Base-by-base conservation (phyloP, 2,888 invertebrate species). In the Melipona bicolor region DNA sequence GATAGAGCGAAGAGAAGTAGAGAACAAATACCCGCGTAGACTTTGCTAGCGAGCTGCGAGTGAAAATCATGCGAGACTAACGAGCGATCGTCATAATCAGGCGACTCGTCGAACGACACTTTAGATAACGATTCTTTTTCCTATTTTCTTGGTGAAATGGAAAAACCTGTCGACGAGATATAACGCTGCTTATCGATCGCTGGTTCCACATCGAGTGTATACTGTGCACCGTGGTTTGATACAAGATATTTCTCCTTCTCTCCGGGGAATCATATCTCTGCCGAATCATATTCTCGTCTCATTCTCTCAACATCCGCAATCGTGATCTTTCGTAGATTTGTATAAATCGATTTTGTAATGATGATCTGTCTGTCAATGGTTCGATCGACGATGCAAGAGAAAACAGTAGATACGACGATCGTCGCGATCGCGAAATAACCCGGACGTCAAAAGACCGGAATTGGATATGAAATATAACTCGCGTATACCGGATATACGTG, bases 271-370 rank as follows among this genome's bases (percentile, higher is more conserved):
- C 27, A 74, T 71, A 59, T 71, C 83, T 75, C 77, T 74, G 24
- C 68, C 32, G 32, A 62, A 84, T 79, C 87, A 80, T 88, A 80
- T 81, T 81, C 70, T 36, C 69, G 69, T 77, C 79, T 64, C 73
- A 4, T 50, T 76, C 68, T 54, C 43, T 56, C 49, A 61, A 32
- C 70, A 73, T 36, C 67, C 64, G 61, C 77, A 27, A 59, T 69
- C 77, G 76, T 54, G 72, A 65, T 15, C 24, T 61, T 74, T 70
- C 59, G 24, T 36, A 78, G 77, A 65, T 76, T 83, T 80, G 79
- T 88, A 82, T 76, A 79, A 84, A 81, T 50, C 71, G 36, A 88
- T 79, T 79, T 86, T 86, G 36, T 81, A 85, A 69, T 36, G n/a
- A 74, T 17, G 49, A 15, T 69, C 36, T 62, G 54, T 61, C 49